Percentiles rank a stretch among this genome's conserved stretches.
These are phyloP conservation scores for Helicoverpa zea DNA, from an alignment of 1,140 invertebrate species.

Conservation along the genomic window DNA sequence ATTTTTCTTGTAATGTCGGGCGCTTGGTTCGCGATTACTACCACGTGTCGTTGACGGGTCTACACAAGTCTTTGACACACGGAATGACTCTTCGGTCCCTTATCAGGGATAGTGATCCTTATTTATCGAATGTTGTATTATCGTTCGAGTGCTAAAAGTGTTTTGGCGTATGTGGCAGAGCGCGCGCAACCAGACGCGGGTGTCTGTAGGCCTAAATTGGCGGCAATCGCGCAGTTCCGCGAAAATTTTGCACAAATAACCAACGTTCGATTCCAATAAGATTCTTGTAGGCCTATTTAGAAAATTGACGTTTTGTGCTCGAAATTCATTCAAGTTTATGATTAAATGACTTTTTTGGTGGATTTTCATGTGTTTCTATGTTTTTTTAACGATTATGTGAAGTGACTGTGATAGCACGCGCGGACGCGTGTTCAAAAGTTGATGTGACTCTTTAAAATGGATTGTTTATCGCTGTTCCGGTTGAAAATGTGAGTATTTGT, in stretches of 20 bases:
- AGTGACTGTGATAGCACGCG: constrained; percentile 60
- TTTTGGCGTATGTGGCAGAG: constrained; percentile 53
- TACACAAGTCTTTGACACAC: constrained; percentile 20
- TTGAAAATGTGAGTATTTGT: constrained; percentile 63
- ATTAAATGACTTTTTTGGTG: constrained; percentile 61
- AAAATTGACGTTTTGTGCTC: constrained; percentile 53
- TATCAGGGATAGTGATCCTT: constrained; percentile 38
- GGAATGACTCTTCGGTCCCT: constrained; percentile 34
- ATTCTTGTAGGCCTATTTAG: constrained; percentile 80
- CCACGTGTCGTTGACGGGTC: constrained; percentile 13
- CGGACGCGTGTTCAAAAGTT: constrained; percentile 41
- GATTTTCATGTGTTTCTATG: constrained; percentile 55
- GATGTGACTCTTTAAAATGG: constrained; percentile 59
- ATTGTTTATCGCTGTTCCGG: constrained; percentile 52
- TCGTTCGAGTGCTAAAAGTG: constrained; percentile 56
- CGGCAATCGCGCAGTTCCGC: constrained; percentile 67
- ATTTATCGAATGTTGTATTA: constrained; percentile 42
- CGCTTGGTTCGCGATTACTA: background rate
- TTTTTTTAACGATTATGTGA: constrained; percentile 67
- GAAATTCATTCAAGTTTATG: constrained; percentile 58
- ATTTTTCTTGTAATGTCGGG: constrained; percentile 24
- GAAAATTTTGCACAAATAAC: constrained; percentile 72
- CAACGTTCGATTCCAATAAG: constrained; percentile 70
- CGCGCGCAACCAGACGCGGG: constrained; percentile 59
- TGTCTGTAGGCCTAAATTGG: constrained; percentile 73